Evolutionary conservation across 1,140 invertebrate genomes (phyloP), one percentile per base, ranked within the genome.

Genomic region (Danaus plexippus): DNA sequence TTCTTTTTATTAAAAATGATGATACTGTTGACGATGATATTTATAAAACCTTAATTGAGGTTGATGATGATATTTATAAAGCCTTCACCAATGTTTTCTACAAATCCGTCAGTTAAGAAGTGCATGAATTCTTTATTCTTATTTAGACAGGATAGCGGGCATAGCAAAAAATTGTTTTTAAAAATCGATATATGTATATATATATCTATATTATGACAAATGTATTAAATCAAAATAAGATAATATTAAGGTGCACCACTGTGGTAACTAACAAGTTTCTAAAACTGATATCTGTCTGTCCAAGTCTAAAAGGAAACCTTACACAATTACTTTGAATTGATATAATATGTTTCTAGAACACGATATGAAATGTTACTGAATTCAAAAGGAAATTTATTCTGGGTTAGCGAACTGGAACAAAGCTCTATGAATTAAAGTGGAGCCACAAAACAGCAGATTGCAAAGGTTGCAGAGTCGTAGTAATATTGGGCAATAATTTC

Each of bases 401-500:
- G 52, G 47, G 43, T 45, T 40, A 9, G 42, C 47, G 44, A 71
- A 77, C 67, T 75, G 70, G 75, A 80, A 75, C 75, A 81, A 77
- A 76, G 71, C 74, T 69, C 57, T 68, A 77, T 67, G 73, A 75
- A 77, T 81, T 80, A 82, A 80, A 73, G 69, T 72, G 68, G 63
- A 66, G 63, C 69, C 69, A 59, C 76, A 65, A 66, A 71, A 81
- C 72, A 82, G 72, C 78, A 83, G 74, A 85, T 83, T 77, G 75
- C 68, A 56, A 69, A 65, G 68, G 73, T 73, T 59, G 59, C 63
- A 45, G 63, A 76, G 77, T 75, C 71, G 71, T 63, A 63, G 75
- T 81, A 77, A 79, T 83, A 83, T 82, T 75, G 77, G 75, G 75
- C 67, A 80, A 80, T 83, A 83, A 83, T 85, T 85, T 79, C 63